These are phyloP conservation scores for Teinopalpus imperialis DNA, from an alignment of 2,888 invertebrate species.

Conservation along the genomic window DNA sequence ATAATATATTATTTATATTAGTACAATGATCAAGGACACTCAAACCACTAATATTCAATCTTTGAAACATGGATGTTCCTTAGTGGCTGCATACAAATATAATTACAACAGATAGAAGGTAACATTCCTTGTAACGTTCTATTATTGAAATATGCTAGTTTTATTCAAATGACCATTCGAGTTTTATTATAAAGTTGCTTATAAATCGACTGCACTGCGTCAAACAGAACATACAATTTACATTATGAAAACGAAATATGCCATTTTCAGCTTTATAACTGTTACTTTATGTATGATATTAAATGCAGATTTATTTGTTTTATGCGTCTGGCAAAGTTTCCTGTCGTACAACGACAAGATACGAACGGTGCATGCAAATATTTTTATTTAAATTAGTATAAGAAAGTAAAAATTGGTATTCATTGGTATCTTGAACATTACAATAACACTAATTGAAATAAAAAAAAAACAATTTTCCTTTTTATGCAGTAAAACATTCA, in stretches of 20 bases:
- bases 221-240: slow-evolving; percentile 3
- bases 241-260: background rate
- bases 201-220: slow-evolving; percentile 15
- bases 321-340: slow-evolving; percentile 15
- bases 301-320: slow-evolving; percentile 3
- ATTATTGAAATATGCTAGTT: slow-evolving; percentile 2
- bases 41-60: too few relatives aligned
- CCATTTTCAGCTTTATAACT: background rate
- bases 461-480: too few relatives aligned
- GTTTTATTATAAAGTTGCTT: slow-evolving; percentile 8
- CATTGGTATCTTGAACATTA: background rate
- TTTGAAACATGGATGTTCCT: too few relatives aligned
- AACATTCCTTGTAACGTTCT: too few relatives aligned
- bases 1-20: too few relatives aligned
- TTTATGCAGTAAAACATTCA: too few relatives aligned
- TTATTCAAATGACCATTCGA: slow-evolving; percentile 7
- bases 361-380: slow-evolving; percentile 3
- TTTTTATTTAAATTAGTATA: slow-evolving; percentile 1
- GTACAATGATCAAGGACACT: too few relatives aligned
- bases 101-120: too few relatives aligned
- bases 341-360: slow-evolving; percentile 4
- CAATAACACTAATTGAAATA: too few relatives aligned
- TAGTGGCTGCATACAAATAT: too few relatives aligned
- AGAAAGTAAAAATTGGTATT: background rate
- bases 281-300: background rate